A percentile compares a stretch with the other conserved stretches of the same genome.
phyloP scores from a whole-genome alignment of 2,888 invertebrate species.

The Sphaeridia pumilis region DNA sequence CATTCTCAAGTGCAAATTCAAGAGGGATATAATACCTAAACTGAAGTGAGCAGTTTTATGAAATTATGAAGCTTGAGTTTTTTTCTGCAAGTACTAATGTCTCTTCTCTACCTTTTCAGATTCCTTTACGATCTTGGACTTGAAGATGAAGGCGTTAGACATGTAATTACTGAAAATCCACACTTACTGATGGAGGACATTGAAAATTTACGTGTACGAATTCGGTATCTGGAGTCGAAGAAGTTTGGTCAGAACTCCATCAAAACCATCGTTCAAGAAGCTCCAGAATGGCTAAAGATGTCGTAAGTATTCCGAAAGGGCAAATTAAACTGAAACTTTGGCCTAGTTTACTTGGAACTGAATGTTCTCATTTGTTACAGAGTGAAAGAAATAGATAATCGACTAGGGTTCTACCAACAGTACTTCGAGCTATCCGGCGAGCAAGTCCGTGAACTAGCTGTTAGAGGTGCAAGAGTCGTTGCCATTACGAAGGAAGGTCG shows the following conservation, averaged over 20 bases:
- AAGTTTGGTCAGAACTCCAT: slow-evolving; percentile 59
- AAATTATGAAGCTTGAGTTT: too few species aligned
- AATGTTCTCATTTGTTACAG: slow-evolving; percentile 48
- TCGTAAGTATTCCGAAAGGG: slow-evolving; percentile 6
- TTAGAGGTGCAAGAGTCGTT: slow-evolving; percentile 57
- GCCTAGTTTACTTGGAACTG: too few species aligned
- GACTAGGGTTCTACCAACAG: slow-evolving; percentile 73
- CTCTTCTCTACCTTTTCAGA: too few species aligned
- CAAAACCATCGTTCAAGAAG: slow-evolving; percentile 52
- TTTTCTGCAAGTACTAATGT: too few species aligned
- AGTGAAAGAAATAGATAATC: slow-evolving; percentile 62
- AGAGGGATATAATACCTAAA: slow-evolving; percentile 57
- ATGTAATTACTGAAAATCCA: slow-evolving; percentile 67
- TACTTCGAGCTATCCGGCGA: slow-evolving; percentile 58
- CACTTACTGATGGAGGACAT: slow-evolving; percentile 60
- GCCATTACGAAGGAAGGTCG: slow-evolving; percentile 44
- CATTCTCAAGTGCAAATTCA: slow-evolving; percentile 61
- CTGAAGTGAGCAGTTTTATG: slow-evolving; percentile 48
- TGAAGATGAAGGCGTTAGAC: slow-evolving; percentile 52
- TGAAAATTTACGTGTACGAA: slow-evolving; percentile 59
- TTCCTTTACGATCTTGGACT: slow-evolving; percentile 65
- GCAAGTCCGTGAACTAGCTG: slow-evolving; percentile 57
- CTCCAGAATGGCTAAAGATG: slow-evolving; percentile 70
- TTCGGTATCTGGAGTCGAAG: slow-evolving; percentile 76
- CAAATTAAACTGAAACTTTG: too few species aligned